These are phyloP conservation scores for Drosophila mercatorum DNA, from an alignment of 2,888 invertebrate species.

Conservation along the genomic window DNA sequence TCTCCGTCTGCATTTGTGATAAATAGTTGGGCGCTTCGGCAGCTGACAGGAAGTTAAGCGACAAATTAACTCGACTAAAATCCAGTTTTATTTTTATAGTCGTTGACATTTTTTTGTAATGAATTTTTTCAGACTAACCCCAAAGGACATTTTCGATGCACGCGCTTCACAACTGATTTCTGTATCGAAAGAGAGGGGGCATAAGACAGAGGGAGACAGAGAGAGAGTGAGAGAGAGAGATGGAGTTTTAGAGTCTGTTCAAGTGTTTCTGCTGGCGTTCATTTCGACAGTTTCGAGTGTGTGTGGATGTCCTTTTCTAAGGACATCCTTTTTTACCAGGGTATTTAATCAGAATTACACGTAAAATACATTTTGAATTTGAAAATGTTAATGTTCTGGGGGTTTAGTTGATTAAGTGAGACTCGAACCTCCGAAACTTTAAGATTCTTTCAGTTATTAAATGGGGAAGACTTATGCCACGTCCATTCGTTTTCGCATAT, in stretches of 20 bases:
- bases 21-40: slow-evolving; percentile 45
- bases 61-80: slow-evolving; percentile 60
- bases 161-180: slow-evolving; percentile 24
- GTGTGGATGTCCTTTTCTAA: slow-evolving; percentile 28
- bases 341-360: slow-evolving; percentile 1
- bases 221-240: neutral
- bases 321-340: slow-evolving; percentile 3
- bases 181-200: slow-evolving; percentile 6
- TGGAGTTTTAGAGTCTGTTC: slow-evolving; percentile 10
- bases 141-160: slow-evolving; percentile 40
- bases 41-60: slow-evolving; percentile 82
- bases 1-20: slow-evolving; percentile 20
- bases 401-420: neutral
- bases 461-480: no score
- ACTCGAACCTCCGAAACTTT: neutral
- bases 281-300: slow-evolving; percentile 47
- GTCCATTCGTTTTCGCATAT: no score
- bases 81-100: slow-evolving; percentile 58
- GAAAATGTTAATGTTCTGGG: neutral
- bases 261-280: slow-evolving; percentile 40
- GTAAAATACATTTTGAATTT: neutral
- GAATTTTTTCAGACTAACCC: slow-evolving; percentile 43
- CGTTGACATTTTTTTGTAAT: slow-evolving; percentile 64
- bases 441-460: neutral
- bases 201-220: neutral